A percentile compares a stretch with the other conserved stretches of the same genome.
Conservation (phyloP, 1,140 invertebrate species). For the Aphelenchoides fujianensis region DNA sequence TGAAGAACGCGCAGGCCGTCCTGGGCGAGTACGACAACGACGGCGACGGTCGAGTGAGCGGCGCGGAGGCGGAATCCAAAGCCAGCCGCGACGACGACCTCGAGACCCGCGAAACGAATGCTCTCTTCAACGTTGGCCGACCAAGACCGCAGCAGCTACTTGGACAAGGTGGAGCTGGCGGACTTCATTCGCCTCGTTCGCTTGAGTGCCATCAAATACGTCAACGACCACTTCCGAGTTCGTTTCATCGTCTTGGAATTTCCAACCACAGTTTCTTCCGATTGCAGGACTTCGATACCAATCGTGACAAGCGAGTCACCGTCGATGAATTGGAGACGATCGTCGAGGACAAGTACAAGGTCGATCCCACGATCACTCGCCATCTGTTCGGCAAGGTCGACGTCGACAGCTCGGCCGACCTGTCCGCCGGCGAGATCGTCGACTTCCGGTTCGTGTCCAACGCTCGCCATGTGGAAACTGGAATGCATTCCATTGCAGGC, state of each 20-base stretch:
- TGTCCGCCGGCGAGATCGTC: conserved; percentile 58
- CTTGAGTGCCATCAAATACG: conserved; percentile 59
- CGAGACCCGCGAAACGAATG: conserved; percentile 52
- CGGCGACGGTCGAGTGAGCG: conserved; percentile 52
- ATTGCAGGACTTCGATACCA: conserved; percentile 59
- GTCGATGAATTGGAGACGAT: conserved; percentile 54
- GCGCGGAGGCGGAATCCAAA: conserved; percentile 49
- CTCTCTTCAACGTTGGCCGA: conserved; percentile 58
- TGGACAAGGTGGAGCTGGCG: conserved; percentile 58
- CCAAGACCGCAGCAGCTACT: conserved; percentile 42
- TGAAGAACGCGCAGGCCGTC: conserved; percentile 51
- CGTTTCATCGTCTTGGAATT: not conserved
- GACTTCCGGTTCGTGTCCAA: conserved; percentile 56
- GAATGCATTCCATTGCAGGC: conserved; percentile 40
- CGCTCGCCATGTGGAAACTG: conserved; percentile 14
- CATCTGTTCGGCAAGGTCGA: conserved; percentile 56
- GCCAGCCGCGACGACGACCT: conserved; percentile 56
- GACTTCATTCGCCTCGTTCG: conserved; percentile 59
- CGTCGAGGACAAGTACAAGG: conserved; percentile 56
- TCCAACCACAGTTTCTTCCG: not conserved
- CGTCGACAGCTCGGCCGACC: conserved; percentile 52
- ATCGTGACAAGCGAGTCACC: conserved; percentile 54
- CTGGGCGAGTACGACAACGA: conserved; percentile 53
- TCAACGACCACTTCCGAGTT: conserved; percentile 57
- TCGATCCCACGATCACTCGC: conserved; percentile 42